Evolutionary conservation across 2,888 invertebrate genomes (phyloP).

Genomic region (Synergus umbraculus): DNA sequence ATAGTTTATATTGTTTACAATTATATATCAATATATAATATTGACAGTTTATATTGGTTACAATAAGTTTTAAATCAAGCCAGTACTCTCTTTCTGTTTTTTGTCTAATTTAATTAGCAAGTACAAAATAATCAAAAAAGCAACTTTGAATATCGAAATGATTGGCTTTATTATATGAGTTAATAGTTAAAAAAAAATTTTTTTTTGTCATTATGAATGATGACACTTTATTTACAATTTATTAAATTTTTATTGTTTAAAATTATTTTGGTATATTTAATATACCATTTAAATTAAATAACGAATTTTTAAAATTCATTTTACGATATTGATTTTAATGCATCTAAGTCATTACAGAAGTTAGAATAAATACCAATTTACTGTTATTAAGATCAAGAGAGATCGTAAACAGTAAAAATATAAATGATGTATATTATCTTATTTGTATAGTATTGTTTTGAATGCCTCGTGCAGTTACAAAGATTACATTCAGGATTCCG

Average conservation of each 20-base stretch:
- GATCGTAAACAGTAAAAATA: neutral
- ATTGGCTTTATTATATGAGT: neutral
- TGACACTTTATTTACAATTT: neutral
- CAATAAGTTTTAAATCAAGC: neutral
- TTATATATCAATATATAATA: neutral
- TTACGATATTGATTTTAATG: constrained; percentile 22
- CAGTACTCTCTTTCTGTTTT: too few species aligned
- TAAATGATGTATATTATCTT: constrained; percentile 30
- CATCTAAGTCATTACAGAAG: constrained; percentile 30
- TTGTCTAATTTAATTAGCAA: neutral
- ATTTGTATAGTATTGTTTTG: constrained; percentile 24
- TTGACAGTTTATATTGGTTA: too few species aligned
- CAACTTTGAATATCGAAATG: neutral
- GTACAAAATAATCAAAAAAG: too few species aligned
- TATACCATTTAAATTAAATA: neutral
- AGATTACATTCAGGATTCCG: constrained; percentile 23
- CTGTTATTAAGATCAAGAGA: neutral
- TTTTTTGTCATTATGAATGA: neutral
- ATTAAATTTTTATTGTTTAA: neutral
- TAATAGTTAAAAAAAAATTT: neutral
- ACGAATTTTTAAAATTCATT: constrained; percentile 9
- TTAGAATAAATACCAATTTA: constrained; percentile 3
- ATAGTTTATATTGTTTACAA: too few species aligned
- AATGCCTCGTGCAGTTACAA: constrained; percentile 26
- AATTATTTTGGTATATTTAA: constrained; percentile 11